These are phyloP conservation scores for Gymnothorax reevesii DNA, from an alignment of 2,797 vertebrate species.

Conservation along the genomic window DNA sequence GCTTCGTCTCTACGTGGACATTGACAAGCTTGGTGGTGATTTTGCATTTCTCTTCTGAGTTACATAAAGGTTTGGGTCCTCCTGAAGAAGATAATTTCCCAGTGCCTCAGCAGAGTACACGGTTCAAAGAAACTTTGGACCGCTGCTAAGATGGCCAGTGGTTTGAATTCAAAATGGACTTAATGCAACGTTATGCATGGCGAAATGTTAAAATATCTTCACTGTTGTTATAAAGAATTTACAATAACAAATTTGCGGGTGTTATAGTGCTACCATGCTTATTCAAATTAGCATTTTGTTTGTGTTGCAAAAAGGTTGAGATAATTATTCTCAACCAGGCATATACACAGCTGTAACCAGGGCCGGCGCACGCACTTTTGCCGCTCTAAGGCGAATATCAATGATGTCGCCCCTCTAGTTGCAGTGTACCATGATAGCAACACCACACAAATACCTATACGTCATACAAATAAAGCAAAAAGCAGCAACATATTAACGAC, in stretches of 20 bases:
- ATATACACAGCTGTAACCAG: too few species aligned
- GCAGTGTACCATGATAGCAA: too few species aligned
- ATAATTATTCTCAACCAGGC: background rate
- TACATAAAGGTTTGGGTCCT: background rate
- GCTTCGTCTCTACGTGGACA: conserved; percentile 83
- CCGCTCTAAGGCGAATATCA: too few species aligned
- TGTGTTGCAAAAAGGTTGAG: too few species aligned
- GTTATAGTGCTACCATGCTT: background rate
- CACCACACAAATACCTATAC: too few species aligned
- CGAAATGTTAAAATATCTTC: background rate
- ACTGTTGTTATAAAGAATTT: background rate
- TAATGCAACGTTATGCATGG: background rate
- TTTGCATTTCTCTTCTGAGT: conserved; percentile 33
- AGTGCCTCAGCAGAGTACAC: background rate
- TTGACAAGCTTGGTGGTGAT: conserved; percentile 75
- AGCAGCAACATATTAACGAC: too few species aligned
- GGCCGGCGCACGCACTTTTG: too few species aligned
- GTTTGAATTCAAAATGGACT: background rate
- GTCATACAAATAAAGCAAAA: too few species aligned
- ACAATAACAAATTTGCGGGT: too few species aligned
- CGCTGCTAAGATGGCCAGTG: too few species aligned
- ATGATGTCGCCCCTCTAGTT: too few species aligned
- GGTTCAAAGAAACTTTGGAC: background rate
- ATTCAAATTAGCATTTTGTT: too few species aligned
- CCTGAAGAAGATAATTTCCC: background rate